Percentiles rank a stretch among this genome's conserved stretches.
phyloP scores from a whole-genome alignment of 2,888 invertebrate genomes.

The Catocala sponsa region DNA sequence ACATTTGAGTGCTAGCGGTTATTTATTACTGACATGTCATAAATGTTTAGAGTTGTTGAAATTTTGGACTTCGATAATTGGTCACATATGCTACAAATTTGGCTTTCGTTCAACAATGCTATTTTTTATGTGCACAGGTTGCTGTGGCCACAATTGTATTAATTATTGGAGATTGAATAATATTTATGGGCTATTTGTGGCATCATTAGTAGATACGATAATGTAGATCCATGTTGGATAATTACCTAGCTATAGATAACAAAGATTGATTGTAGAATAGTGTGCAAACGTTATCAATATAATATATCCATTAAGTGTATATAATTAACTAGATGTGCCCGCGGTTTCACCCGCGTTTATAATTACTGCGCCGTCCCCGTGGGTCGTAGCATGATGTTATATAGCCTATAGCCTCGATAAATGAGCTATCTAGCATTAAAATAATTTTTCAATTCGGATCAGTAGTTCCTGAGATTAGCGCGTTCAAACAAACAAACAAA shows the following conservation, averaged over 20 bases:
- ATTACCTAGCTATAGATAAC: not conserved
- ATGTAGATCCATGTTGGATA: conserved; percentile 10
- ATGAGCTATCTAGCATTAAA: too few relatives aligned
- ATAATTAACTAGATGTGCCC: too few relatives aligned
- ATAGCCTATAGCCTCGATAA: too few relatives aligned
- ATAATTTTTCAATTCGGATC: too few relatives aligned
- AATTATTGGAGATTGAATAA: conserved; percentile 23
- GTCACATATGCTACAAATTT: conserved; percentile 38
- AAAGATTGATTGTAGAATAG: not conserved
- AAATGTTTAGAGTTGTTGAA: conserved; percentile 23
- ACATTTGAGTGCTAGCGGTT: conserved; percentile 33
- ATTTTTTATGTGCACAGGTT: conserved; percentile 14
- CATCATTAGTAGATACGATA: conserved; percentile 18
- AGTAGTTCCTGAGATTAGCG: too few relatives aligned
- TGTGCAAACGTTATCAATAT: too few relatives aligned
- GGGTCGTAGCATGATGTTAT: too few relatives aligned
- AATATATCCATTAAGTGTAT: too few relatives aligned
- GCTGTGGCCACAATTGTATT: conserved; percentile 14
- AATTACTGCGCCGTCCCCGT: too few relatives aligned
- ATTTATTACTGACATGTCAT: conserved; percentile 33
- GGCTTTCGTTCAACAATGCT: conserved; percentile 40
- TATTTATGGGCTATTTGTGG: conserved; percentile 28
- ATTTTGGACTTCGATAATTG: conserved; percentile 36
- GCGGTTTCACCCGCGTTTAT: too few relatives aligned
- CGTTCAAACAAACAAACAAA: too few relatives aligned